phyloP scores from a whole-genome alignment of 2,888 invertebrate species.

The Entomobrya proxima region DNA sequence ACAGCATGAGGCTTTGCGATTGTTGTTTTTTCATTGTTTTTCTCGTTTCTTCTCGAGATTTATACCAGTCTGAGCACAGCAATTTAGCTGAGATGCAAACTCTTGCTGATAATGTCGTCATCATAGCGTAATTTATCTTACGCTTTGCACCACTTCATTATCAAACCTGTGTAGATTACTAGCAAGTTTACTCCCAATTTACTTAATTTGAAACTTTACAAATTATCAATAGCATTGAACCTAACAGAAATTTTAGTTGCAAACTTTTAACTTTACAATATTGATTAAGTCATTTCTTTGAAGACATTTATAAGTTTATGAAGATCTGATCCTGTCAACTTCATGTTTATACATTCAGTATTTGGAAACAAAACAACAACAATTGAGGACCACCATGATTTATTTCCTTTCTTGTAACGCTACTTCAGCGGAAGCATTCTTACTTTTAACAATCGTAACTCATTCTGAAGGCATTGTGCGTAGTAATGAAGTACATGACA shows the following conservation, averaged over 20 bases:
- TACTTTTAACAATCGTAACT: not conserved
- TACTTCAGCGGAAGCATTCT: not conserved
- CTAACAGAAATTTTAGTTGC: too few species aligned
- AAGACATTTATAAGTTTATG: too few species aligned
- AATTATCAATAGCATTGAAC: too few species aligned
- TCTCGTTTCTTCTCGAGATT: constrained; percentile 15
- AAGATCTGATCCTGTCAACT: too few species aligned
- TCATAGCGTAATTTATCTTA: not conserved
- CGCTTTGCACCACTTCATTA: not conserved
- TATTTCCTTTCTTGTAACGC: not conserved
- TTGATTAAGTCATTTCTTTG: too few species aligned
- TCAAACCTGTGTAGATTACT: too few species aligned
- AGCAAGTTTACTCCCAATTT: too few species aligned
- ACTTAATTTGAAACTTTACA: too few species aligned
- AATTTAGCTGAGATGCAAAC: not conserved
- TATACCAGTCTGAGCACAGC: constrained; percentile 40
- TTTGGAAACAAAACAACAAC: too few species aligned
- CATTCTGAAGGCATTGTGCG: not conserved
- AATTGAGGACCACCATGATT: not conserved
- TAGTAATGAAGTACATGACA: constrained; percentile 36
- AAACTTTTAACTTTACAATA: too few species aligned
- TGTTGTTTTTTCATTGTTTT: constrained; percentile 33
- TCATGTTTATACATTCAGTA: too few species aligned
- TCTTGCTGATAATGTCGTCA: not conserved
- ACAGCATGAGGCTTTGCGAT: constrained; percentile 27